Evolutionary conservation across 2,888 invertebrate genomes (phyloP).

Genomic region (Harpagoxenus sublaevis): DNA sequence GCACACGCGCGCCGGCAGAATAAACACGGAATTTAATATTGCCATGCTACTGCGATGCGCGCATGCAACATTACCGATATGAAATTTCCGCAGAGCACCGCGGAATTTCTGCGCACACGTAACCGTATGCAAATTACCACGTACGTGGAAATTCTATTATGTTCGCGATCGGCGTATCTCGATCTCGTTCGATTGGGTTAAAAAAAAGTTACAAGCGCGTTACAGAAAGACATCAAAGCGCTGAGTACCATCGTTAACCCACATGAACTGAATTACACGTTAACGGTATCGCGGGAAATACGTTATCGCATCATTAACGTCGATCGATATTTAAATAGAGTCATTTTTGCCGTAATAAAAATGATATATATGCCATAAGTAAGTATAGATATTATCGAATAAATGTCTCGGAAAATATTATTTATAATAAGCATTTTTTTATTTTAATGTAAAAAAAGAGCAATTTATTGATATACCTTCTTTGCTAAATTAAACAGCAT

Average conservation of each 20-base stretch:
- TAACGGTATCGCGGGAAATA: background rate
- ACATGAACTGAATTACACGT: constrained; percentile 22
- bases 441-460: background rate
- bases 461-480: background rate
- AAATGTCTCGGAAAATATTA: background rate
- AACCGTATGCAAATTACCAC: constrained; percentile 21
- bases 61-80: constrained; percentile 45
- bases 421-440: background rate
- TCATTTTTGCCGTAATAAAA: constrained; percentile 23
- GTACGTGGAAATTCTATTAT: constrained; percentile 27
- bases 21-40: constrained; percentile 55
- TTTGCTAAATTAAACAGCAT: background rate
- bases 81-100: constrained; percentile 22
- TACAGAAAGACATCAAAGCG: constrained; percentile 19
- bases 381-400: background rate
- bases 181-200: background rate
- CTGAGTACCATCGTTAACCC: constrained; percentile 16
- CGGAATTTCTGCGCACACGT: constrained; percentile 26
- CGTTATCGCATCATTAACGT: constrained; percentile 21
- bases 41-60: background rate
- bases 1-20: background rate
- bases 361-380: background rate
- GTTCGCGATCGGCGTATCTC: constrained; percentile 17
- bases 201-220: constrained; percentile 20
- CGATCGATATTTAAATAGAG: constrained; percentile 27